Percentiles rank a stretch among this genome's conserved stretches.
phyloP scores from a whole-genome alignment of 1,140 invertebrate genomes.

The Drosophila tristis region DNA sequence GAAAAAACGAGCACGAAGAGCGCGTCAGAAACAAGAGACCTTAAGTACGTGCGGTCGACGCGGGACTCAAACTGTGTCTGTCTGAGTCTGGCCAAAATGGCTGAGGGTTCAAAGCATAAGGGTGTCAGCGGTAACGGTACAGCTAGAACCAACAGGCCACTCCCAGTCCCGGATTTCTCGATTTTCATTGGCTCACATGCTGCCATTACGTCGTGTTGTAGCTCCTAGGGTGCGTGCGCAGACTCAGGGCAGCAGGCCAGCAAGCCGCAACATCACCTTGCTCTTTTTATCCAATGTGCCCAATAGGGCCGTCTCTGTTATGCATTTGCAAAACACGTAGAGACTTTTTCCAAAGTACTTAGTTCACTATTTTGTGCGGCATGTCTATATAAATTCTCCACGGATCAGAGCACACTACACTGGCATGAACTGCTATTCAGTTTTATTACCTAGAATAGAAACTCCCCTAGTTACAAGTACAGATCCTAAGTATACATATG shows the following conservation, averaged over 20 bases:
- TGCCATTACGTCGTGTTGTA: background rate
- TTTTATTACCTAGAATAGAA: too few relatives aligned
- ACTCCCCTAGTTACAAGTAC: too few relatives aligned
- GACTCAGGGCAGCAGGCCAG: background rate
- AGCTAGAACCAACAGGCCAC: conserved; percentile 4
- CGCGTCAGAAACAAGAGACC: conserved; percentile 2
- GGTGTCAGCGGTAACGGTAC: conserved; percentile 7
- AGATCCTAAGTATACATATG: too few relatives aligned
- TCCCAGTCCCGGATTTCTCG: background rate
- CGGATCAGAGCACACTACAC: too few relatives aligned
- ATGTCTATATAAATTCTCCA: too few relatives aligned
- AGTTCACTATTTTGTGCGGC: too few relatives aligned
- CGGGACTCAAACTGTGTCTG: conserved; percentile 48
- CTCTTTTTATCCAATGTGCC: background rate
- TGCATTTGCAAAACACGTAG: too few relatives aligned
- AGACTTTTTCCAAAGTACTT: too few relatives aligned
- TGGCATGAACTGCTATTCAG: too few relatives aligned
- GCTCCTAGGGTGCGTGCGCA: background rate
- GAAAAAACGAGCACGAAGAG: background rate
- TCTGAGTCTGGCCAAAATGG: conserved; percentile 45
- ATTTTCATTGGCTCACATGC: conserved; percentile 9
- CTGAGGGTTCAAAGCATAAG: conserved; percentile 9
- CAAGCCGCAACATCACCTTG: background rate
- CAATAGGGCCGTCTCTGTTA: too few relatives aligned
- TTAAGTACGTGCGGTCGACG: conserved; percentile 46